Evolutionary conservation across 2,113 vertebrate genomes (phyloP), one percentile per base, ranked within the genome.

Genomic region (Synodontis membranacea): DNA sequence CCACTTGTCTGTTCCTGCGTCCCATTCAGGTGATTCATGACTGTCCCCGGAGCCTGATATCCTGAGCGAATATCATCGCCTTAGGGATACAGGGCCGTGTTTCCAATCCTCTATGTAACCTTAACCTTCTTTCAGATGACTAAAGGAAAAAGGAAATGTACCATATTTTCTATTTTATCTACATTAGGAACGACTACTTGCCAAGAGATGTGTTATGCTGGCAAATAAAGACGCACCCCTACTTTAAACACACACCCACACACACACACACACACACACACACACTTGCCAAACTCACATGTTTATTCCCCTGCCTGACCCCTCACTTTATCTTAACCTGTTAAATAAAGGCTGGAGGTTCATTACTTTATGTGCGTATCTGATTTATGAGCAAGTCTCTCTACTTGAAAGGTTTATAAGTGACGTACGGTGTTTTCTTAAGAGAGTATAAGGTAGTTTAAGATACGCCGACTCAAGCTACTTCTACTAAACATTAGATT

Each of bases 291-390:
- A 54, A 8, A 79, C 76, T 19, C 31, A 79, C 46, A 52, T 3
- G n/a, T 79, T 54, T 23, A 34, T 48, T 83, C 42, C 79, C 64
- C 62, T 88, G 80, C 84, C 84, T 88, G 48, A 88, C 60, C 52
- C 52, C 56, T 82, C 78, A 86, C 80, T 62, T 86, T 74, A 75
- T 70, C 90, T 89, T 90, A 90, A 91, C 88, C 93, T 87, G 89
- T 93, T 90, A 83, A 95, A 94, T 94, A 95, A 94, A 95, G 42
- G n/a, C 34, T 72, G 42, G 54, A 86, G 62, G 48, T 84, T 84
- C 50, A 48, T 79, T 74, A 84, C 74, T 56, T 83, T 46, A 23
- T 50, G 62, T 68, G 42, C 66, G 62, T 50, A 17, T 82, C 5
- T 83, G 46, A 83, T 80, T 68, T 83, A 52, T 52, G 46, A 58